These are phyloP conservation scores for Pseudomyrmex pallidus DNA, from an alignment of 1,140 invertebrate species.

Conservation along the genomic window DNA sequence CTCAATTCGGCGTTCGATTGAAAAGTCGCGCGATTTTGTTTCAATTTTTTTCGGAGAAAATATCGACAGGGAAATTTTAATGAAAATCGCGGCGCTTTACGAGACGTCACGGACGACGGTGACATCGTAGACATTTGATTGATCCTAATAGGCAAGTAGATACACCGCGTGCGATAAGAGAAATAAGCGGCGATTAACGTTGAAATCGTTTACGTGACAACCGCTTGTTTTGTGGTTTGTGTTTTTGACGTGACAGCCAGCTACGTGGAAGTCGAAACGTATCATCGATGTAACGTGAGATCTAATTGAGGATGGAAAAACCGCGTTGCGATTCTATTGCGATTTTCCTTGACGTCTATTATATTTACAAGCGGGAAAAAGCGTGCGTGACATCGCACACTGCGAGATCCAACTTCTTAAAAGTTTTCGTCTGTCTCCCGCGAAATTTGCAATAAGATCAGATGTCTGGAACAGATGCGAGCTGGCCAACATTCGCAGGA, in stretches of 20 bases:
- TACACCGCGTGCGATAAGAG: conserved; percentile 45
- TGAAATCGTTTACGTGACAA: conserved; percentile 50
- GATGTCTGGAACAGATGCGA: too few species aligned
- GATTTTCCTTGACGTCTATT: neutral
- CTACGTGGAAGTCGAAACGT: conserved; percentile 38
- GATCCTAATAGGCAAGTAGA: conserved; percentile 67
- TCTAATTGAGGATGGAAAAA: conserved; percentile 21
- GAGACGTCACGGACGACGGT: neutral
- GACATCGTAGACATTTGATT: conserved; percentile 49
- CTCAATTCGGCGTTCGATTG: conserved; percentile 8
- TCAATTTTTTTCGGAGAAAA: too few species aligned
- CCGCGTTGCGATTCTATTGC: conserved; percentile 22
- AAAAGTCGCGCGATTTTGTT: neutral
- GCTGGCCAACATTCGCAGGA: neutral
- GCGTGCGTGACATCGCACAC: conserved; percentile 2
- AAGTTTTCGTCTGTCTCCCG: too few species aligned
- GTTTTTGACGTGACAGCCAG: conserved; percentile 46
- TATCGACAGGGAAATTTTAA: neutral
- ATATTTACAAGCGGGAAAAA: conserved; percentile 14
- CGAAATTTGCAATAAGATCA: too few species aligned
- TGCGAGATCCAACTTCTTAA: neutral
- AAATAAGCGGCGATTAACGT: conserved; percentile 71
- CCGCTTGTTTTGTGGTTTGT: conserved; percentile 37
- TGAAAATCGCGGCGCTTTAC: neutral
- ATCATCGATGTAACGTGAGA: conserved; percentile 17